phyloP scores from a whole-genome alignment of 1,140 invertebrate genomes.

The Sinella curviseta region DNA sequence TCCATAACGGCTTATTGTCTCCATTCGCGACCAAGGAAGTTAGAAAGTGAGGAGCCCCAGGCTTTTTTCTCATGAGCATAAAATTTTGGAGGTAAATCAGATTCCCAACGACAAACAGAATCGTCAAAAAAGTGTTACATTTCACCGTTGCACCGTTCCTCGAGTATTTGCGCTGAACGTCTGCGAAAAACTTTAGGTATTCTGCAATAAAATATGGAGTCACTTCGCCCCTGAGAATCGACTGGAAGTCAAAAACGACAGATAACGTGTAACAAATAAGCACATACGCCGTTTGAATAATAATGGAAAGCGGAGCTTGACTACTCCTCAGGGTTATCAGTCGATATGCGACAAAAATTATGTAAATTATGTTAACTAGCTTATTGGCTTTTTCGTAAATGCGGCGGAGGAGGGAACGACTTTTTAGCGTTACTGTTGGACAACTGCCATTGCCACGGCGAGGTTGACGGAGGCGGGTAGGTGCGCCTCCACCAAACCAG shows the following conservation, averaged over 20 bases:
- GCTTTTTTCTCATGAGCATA: not conserved
- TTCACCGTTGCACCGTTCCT: not conserved
- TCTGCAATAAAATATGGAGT: not conserved
- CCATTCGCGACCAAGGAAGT: not conserved
- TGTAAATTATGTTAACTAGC: not conserved
- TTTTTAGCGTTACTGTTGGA: no score
- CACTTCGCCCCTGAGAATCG: not conserved
- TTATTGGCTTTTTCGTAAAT: no score
- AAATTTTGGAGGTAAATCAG: not conserved
- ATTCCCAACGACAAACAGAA: not conserved
- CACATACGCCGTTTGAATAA: not conserved
- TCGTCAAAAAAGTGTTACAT: not conserved
- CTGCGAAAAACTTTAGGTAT: not conserved
- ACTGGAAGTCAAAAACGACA: not conserved
- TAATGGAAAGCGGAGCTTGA: not conserved
- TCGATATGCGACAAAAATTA: not conserved
- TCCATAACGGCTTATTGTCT: not conserved
- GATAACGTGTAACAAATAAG: not conserved
- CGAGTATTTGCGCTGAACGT: not conserved
- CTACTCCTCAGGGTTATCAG: not conserved
- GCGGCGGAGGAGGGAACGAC: no score
- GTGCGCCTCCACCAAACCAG: no score
- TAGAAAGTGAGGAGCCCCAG: not conserved
- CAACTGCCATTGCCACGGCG: no score
- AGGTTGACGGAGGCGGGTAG: no score